These are phyloP conservation scores for Aleiodes sp. DNA, from an alignment of 1,140 invertebrate species.

Conservation along the genomic window DNA sequence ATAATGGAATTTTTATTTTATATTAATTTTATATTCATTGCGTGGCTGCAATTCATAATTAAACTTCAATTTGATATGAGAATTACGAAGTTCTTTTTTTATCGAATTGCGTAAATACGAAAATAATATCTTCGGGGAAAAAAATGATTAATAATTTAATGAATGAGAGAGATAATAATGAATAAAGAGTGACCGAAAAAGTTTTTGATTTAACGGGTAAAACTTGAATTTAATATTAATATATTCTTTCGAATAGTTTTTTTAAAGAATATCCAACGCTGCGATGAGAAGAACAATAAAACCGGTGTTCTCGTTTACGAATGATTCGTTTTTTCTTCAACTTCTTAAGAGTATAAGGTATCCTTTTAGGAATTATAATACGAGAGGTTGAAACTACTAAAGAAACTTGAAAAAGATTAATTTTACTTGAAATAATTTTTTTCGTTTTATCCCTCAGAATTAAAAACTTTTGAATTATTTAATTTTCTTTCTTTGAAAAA, in stretches of 20 bases:
- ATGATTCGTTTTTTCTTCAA: conserved; percentile 58
- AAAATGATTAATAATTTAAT: neutral
- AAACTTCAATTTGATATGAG: too few species aligned
- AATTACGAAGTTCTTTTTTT: too few species aligned
- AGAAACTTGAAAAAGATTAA: too few species aligned
- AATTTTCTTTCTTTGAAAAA: too few species aligned
- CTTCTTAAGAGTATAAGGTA: conserved; percentile 24
- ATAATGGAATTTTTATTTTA: too few species aligned
- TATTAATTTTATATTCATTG: neutral
- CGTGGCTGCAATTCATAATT: too few species aligned
- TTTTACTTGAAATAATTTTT: too few species aligned
- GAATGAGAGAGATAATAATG: conserved; percentile 20
- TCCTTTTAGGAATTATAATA: neutral
- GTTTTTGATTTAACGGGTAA: conserved; percentile 64
- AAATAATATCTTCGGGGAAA: too few species aligned
- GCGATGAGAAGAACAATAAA: conserved; percentile 57
- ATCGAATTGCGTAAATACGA: too few species aligned
- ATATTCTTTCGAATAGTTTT: conserved; percentile 67
- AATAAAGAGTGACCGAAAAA: conserved; percentile 53
- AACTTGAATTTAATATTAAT: conserved; percentile 65
- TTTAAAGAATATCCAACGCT: conserved; percentile 56
- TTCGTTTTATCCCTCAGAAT: too few species aligned
- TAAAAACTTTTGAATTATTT: too few species aligned
- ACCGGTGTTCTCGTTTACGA: conserved; percentile 65
- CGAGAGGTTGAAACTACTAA: too few species aligned